These are phyloP conservation scores for Phoxinus phoxinus DNA, from an alignment of 2,113 vertebrate genomes.

Conservation along the genomic window DNA sequence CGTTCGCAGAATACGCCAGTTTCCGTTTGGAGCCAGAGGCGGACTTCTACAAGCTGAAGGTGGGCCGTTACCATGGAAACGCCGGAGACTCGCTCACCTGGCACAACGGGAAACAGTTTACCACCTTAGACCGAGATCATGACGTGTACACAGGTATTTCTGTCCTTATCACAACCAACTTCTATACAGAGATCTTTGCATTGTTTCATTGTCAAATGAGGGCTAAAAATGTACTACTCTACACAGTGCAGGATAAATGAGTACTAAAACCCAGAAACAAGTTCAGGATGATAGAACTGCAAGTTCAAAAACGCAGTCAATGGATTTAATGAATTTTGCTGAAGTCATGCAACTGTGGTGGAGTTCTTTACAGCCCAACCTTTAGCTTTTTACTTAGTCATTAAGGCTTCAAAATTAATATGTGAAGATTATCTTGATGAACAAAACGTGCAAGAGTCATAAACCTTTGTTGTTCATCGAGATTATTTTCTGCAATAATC, in stretches of 20 bases:
- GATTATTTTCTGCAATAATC: background rate
- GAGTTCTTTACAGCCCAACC: background rate
- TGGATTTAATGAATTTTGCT: background rate
- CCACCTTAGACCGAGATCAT: slow-evolving; percentile 85
- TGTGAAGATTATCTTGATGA: background rate
- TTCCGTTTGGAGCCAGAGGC: slow-evolving; percentile 85
- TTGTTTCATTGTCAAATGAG: background rate
- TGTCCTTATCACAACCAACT: background rate
- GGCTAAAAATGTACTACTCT: background rate
- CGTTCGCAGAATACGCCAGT: slow-evolving; percentile 88
- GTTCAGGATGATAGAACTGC: too few species aligned
- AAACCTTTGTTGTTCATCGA: background rate
- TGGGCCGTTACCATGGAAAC: slow-evolving; percentile 86
- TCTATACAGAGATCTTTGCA: background rate
- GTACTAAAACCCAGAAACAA: background rate
- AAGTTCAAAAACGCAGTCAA: too few species aligned
- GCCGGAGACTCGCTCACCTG: slow-evolving; percentile 87
- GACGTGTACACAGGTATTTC: slow-evolving; percentile 84
- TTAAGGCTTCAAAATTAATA: background rate
- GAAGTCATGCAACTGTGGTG: background rate
- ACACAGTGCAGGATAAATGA: too few species aligned
- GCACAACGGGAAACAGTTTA: slow-evolving; percentile 90
- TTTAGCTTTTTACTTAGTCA: background rate
- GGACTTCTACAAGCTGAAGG: slow-evolving; percentile 83
- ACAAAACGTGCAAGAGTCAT: background rate